Conservation (phyloP, 2,113 vertebrate species). For the Eira barbara region DNA sequence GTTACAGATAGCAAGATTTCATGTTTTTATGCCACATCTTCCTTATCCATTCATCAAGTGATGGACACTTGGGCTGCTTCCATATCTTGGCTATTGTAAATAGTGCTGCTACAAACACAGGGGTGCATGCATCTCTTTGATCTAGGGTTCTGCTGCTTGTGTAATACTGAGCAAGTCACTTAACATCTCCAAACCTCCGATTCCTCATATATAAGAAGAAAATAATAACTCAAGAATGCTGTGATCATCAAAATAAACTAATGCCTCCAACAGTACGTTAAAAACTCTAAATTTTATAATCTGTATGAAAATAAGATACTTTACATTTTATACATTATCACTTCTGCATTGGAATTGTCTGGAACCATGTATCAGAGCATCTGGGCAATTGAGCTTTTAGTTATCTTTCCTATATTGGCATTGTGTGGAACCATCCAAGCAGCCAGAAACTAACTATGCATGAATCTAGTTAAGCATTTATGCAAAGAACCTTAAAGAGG, state of each 20-base stretch:
- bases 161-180: not conserved
- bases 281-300: not conserved
- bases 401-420: constrained; percentile 13
- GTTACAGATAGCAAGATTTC: not conserved
- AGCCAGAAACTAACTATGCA: not conserved
- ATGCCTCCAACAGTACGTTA: not conserved
- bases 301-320: not conserved
- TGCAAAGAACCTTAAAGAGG: not conserved
- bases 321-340: not conserved
- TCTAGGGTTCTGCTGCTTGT: not conserved
- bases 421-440: not conserved
- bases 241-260: not conserved
- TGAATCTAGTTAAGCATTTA: not conserved
- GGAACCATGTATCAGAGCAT: not conserved
- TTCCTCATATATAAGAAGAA: not conserved
- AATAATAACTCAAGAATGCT: not conserved
- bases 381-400: not conserved
- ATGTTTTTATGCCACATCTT: not conserved
- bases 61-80: not conserved
- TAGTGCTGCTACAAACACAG: not conserved
- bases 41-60: not conserved
- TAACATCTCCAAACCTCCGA: not conserved
- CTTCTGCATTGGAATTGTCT: not conserved
- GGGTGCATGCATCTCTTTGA: not conserved
- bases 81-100: not conserved